Conservation (phyloP, 2,113 vertebrate species). For the Tautogolabrus adspersus region DNA sequence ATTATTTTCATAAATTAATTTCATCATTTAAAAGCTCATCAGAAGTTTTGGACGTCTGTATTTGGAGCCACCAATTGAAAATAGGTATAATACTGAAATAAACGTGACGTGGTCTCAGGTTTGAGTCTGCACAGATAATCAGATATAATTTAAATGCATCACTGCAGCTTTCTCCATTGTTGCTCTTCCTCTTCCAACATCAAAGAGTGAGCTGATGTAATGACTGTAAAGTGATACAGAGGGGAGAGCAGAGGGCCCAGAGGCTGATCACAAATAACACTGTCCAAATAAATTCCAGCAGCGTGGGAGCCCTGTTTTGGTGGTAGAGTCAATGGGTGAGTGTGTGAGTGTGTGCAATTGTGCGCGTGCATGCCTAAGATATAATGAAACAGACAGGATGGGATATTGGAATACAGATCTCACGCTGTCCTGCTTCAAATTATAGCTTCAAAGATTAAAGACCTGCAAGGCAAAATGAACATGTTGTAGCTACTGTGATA, state of each 20-base stretch:
- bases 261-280: constrained; percentile 70
- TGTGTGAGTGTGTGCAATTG: constrained; percentile 24
- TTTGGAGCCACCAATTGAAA: background rate
- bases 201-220: constrained; percentile 64
- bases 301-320: constrained; percentile 60
- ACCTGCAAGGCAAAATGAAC: constrained; percentile 23
- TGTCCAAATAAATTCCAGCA: constrained; percentile 75
- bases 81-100: background rate
- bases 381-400: constrained; percentile 44
- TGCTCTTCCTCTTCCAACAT: constrained; percentile 43
- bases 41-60: background rate
- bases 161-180: constrained; percentile 33
- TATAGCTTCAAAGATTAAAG: constrained; percentile 44
- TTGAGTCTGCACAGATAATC: background rate
- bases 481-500: constrained; percentile 34
- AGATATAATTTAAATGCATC: constrained; percentile 21
- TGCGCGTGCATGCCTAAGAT: background rate
- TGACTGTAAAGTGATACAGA: constrained; percentile 61
- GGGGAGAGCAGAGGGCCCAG: constrained; percentile 55
- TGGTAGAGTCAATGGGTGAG: constrained; percentile 11
- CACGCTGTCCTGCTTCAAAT: constrained; percentile 52
- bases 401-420: constrained; percentile 41
- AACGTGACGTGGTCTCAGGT: background rate
- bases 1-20: no score
- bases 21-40: no score